Evolutionary conservation across 2,888 invertebrate genomes (phyloP), one percentile per base, ranked within the genome.

Genomic region (Chironomus riparius): DNA sequence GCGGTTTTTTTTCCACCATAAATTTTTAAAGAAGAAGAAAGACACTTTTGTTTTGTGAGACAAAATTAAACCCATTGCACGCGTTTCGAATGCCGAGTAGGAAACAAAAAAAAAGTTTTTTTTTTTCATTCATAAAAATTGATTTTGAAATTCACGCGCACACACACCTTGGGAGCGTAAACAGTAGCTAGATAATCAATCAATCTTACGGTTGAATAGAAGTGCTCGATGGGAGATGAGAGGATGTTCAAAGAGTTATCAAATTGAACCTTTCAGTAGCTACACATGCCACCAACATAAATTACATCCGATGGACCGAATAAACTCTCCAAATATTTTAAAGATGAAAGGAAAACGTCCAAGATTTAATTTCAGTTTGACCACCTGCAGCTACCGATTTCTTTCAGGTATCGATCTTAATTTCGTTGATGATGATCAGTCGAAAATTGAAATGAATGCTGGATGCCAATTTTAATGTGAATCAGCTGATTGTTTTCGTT

Each of bases 361-460:
- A 65, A 56, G n/a, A 50, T 50, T 50, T 15, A 15, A 50, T 65
- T 22, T 21, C 7, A 22, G 6, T 18, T 15, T 65, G 62, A 65
- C 65, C 65, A 65, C 65, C 65, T 65, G 65, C 65, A 65, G 65
- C 65, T 65, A 65, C 65, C 24, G 65, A 15, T 13, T n/a, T 10
- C 12, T 18, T 22, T 68, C 21, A 56, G 56, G 15, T 18, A 56
- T 56, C 15, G 56, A 56, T 56, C 56, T 56, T 18, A 3, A 15
- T 18, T 56, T 50, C 50, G 50, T 72, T 24, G 38, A 72, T 56
- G 72, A 73, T 62, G 28, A 73, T 73, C 68, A 38, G 28, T 47
- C 47, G 74, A 47, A 47, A 74, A 74, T 74, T 62, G 65, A 74
- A 38, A 38, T 24, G 65, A 22, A 56, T 68, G 68, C 22, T 68